phyloP scores from a whole-genome alignment of 2,113 vertebrate genomes.

The Pica pica region DNA sequence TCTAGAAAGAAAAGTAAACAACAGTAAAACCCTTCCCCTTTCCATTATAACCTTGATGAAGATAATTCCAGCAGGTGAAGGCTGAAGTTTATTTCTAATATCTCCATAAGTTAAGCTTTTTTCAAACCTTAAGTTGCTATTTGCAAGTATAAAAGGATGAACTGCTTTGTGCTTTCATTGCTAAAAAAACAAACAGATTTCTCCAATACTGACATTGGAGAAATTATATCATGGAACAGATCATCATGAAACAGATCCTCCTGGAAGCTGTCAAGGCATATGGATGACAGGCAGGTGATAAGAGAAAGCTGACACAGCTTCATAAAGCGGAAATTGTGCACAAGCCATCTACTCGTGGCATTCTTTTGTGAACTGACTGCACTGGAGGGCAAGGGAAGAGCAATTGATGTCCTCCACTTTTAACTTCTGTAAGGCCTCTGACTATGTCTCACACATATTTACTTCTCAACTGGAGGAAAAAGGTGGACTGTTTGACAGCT shows the following conservation, averaged over 20 bases:
- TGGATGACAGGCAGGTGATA: not conserved
- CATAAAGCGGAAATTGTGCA: not conserved
- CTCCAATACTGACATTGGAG: not conserved
- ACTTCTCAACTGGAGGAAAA: not conserved
- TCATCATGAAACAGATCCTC: not conserved
- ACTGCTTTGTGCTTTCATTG: not conserved
- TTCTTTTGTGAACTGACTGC: not conserved
- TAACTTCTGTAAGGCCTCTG: not conserved
- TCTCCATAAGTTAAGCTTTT: not conserved
- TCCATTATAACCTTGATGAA: not conserved
- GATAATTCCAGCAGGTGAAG: not conserved
- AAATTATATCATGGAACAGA: not conserved
- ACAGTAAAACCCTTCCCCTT: not conserved
- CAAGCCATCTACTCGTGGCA: not conserved
- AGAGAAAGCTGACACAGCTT: not conserved
- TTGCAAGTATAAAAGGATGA: not conserved
- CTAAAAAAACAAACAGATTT: not conserved
- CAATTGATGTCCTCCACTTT: not conserved
- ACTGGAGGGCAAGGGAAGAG: not conserved
- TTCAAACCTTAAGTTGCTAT: not conserved
- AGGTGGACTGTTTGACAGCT: not conserved
- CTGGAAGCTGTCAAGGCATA: not conserved
- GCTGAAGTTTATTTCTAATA: not conserved
- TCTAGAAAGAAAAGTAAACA: constrained; percentile 73
- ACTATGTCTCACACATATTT: not conserved